Evolutionary conservation across 2,113 vertebrate species (phyloP), one percentile per base, ranked within the genome.

Genomic region (Brachionichthys hirsutus): DNA sequence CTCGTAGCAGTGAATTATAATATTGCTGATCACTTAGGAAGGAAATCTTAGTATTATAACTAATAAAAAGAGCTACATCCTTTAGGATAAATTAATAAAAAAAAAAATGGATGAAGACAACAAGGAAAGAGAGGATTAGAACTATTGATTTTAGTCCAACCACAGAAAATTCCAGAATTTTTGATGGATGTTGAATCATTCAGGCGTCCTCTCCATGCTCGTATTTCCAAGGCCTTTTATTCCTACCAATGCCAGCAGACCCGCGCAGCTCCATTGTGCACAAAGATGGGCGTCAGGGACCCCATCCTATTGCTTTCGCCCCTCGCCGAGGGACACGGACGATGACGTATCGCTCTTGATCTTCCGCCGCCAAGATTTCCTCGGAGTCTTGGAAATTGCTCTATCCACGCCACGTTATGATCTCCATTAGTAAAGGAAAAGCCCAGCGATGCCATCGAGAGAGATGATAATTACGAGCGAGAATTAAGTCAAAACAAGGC

Each of bases 391-490:
- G 70, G 71, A 74, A 82, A 49, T 5, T 2, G 64, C 71, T 80
- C 46, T 59, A 58, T 78, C 79, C 12, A 41, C 30, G 49, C 43
- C 65, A 19, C 54, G 62, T 77, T 76, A 80, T 72, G 54, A 75
- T 82, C 51, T 70, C 60, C 68, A 78, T 79, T 84, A 87, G 84
- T 85, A 79, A 82, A 81, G 61, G 46, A 64, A 54, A 70, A 81
- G 36, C 76, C 48, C 68, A 62, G 47, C 34, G 68, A 85, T 71
- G 71, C 64, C 74, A 83, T 77, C 61, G 64, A 77, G 67, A 72
- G 61, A 52, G 34, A 57, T 66, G 71, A 78, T 82, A 80, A 87
- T 86, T 85, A 77, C 76, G 52, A 47, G 13, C 22, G 72, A 82
- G 81, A 83, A 77, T 81, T 77, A 75, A 59, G 60, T 52, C 65